Conservation (phyloP, 1,140 invertebrate species). For the Bombus superbus region DNA sequence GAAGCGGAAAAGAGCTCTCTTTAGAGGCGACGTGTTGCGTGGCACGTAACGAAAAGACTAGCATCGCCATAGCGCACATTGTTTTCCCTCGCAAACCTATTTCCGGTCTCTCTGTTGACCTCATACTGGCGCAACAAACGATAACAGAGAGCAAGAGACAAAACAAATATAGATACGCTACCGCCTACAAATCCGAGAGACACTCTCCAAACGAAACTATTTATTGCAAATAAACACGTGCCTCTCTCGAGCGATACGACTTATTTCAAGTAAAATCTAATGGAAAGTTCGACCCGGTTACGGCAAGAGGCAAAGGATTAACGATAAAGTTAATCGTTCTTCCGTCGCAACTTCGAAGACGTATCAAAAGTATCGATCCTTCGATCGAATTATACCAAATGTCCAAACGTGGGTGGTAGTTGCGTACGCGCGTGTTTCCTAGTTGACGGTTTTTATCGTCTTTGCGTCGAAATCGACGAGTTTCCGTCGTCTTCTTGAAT, state of each 20-base stretch:
- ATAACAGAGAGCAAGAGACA: background rate
- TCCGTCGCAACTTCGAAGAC: background rate
- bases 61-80: background rate
- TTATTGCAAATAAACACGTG: background rate
- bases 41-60: background rate
- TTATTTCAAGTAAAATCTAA: too few species aligned
- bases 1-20: background rate
- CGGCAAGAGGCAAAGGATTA: too few species aligned
- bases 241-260: too few species aligned
- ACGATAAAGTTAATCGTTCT: background rate
- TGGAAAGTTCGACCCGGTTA: too few species aligned
- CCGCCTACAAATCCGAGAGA: background rate
- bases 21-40: background rate
- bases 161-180: background rate
- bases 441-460: background rate
- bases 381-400: background rate
- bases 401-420: too few species aligned
- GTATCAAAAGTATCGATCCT: background rate
- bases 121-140: background rate
- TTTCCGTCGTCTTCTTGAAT: background rate
- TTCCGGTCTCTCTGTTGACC: conserved; percentile 6
- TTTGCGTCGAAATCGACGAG: background rate
- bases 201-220: background rate
- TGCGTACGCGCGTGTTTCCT: background rate
- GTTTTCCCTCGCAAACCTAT: conserved; percentile 14